These are phyloP conservation scores for Rhadinocentrus ornatus DNA, from an alignment of 2,797 vertebrate genomes.

Conservation along the genomic window DNA sequence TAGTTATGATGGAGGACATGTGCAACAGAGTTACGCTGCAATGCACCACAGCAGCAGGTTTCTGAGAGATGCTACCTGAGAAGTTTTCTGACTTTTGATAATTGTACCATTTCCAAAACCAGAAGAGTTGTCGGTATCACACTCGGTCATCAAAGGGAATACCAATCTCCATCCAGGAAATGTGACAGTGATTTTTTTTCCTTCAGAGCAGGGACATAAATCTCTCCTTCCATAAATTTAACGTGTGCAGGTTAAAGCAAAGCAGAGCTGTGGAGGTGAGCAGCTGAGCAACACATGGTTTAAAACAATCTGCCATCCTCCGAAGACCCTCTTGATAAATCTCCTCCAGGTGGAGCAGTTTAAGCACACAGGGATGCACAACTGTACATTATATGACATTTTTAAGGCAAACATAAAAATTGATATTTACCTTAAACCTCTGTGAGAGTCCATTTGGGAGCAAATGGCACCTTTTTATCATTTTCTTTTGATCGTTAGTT, in stretches of 20 bases:
- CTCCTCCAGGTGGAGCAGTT: conserved; percentile 82
- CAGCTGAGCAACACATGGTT: conserved; percentile 91
- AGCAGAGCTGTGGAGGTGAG: conserved; percentile 9
- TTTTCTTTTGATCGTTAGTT: conserved; percentile 19
- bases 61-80: conserved; percentile 61
- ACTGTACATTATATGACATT: conserved; percentile 75
- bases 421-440: conserved; percentile 58
- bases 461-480: neutral
- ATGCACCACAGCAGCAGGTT: conserved; percentile 41
- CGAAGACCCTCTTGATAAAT: conserved; percentile 84
- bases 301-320: conserved; percentile 78
- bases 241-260: conserved; percentile 68
- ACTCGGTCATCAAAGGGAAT: conserved; percentile 77
- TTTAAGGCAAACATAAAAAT: conserved; percentile 59
- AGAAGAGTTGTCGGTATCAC: conserved; percentile 83
- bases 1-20: conserved; percentile 39
- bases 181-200: conserved; percentile 64
- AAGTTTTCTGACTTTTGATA: conserved; percentile 53
- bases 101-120: conserved; percentile 39
- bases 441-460: neutral
- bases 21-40: conserved; percentile 7
- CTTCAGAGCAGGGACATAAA: conserved; percentile 83
- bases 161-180: conserved; percentile 87
- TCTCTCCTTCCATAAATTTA: conserved; percentile 83
- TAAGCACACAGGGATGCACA: conserved; percentile 79